Conservation (phyloP, 2,888 invertebrate genomes). For the Caenorhabditis virilis region DNA sequence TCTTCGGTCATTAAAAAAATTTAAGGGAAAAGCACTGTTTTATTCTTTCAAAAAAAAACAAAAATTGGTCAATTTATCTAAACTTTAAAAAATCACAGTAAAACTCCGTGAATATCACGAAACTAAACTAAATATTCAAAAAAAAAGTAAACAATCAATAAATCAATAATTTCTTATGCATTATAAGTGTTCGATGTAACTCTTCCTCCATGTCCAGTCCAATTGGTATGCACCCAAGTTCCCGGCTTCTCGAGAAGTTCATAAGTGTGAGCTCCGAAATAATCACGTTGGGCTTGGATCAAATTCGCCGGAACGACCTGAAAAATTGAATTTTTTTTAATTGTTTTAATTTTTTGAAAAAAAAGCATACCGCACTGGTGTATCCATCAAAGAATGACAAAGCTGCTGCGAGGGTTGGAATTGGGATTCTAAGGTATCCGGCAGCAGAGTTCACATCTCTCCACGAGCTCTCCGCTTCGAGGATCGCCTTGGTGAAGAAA, state of each 20-base stretch:
- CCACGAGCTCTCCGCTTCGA: slow-evolving; percentile 82
- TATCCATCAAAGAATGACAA: slow-evolving; percentile 97
- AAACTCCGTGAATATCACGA: no score
- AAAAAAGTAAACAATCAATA: no score
- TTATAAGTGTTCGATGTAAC: slow-evolving; percentile 91
- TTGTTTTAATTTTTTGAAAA: not conserved
- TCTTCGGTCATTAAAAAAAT: no score
- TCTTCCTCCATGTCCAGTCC: slow-evolving; percentile 97
- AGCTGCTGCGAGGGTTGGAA: slow-evolving; percentile 89
- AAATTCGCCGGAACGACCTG: slow-evolving; percentile 86
- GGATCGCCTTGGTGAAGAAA: slow-evolving; percentile 86
- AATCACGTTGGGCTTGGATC: slow-evolving; percentile 82
- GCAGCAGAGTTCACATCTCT: slow-evolving; percentile 79
- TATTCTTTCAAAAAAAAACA: no score
- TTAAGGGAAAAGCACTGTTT: no score
- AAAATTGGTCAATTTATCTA: no score
- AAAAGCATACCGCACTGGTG: slow-evolving; percentile 75
- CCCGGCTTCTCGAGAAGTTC: slow-evolving; percentile 86
- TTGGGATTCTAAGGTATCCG: slow-evolving; percentile 82
- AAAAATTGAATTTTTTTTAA: slow-evolving; percentile 1
- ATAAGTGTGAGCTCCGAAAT: slow-evolving; percentile 98
- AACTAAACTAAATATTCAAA: no score
- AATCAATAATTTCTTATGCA: slow-evolving; percentile 74
- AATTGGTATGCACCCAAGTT: slow-evolving; percentile 88
- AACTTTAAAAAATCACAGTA: no score